Evolutionary conservation across 2,888 invertebrate genomes (phyloP), one percentile per base, ranked within the genome.

Genomic region (Synanthedon tipuliformis): DNA sequence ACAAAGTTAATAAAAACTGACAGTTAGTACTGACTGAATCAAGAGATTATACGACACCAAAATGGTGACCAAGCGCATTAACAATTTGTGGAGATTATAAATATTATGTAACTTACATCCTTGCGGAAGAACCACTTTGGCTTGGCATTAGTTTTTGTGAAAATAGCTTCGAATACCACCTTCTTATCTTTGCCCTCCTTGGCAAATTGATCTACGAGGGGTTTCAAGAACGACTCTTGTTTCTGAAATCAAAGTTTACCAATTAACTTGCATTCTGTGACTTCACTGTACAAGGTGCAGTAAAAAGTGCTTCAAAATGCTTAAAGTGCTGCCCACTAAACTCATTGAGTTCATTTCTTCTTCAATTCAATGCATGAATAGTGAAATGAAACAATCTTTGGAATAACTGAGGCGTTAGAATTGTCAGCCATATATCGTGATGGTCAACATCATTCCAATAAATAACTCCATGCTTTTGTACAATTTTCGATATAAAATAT

Each of bases 111-210:
- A 92, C 95, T 92, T 89, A 96, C 96, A 88, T 96, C 96, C 87
- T 96, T 96, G 58, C 95, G 92, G 89, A 94, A 94, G 74, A 91
- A 91, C 97, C 97, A 97, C 83, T 94, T 96, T 8, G 96, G 95
- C 75, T 96, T 96, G 71, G 93, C 90, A 78, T 98, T 97, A n/a
- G 97, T 93, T 86, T 98, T 99, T 59, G 97, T 95, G 89, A 99
- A 99, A 75, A 94, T 94, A 58, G 95, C 96, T 80, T 96, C 96
- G 73, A 99, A 97, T 48, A 91, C 90, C 61, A 96, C 95, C 82
- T 96, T 95, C 81, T 97, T 97, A 82, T 98, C 98, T 83, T 97
- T 97, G 66, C 98, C 95, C 91, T 99, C 95, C 81, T 96, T 94
- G 63, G 95, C 95, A 75, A 94, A 94, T 86, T 95, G 94, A 88